Evolutionary conservation across 2,797 vertebrate species (phyloP).

Genomic region (Muraenolepis orangiensis): DNA sequence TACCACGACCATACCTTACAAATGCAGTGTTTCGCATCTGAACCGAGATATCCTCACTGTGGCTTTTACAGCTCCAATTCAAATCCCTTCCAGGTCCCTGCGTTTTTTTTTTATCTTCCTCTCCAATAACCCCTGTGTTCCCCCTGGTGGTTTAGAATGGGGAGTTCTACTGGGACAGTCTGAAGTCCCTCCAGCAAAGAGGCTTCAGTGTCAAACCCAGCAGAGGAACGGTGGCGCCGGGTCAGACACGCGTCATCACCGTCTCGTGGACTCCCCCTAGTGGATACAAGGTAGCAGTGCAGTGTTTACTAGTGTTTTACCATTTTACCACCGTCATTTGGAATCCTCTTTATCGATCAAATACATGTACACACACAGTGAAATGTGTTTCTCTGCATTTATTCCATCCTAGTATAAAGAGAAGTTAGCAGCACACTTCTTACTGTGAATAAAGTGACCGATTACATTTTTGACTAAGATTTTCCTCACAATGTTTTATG

Average conservation of each 20-base stretch:
- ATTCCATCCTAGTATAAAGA: no score
- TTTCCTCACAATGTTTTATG: no score
- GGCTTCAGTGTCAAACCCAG: constrained; percentile 79
- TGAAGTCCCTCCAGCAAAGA: constrained; percentile 66
- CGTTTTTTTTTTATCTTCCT: no score
- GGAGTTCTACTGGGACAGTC: constrained; percentile 78
- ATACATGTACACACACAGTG: no score
- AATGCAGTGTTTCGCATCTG: not conserved
- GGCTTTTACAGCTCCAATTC: no score
- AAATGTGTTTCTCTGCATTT: no score
- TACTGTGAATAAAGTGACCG: not conserved
- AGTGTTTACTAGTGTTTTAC: not conserved
- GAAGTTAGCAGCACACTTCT: no score
- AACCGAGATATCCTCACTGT: no score
- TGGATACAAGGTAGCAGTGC: constrained; percentile 68
- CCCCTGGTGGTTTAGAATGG: constrained; percentile 53
- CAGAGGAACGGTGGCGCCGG: constrained; percentile 72
- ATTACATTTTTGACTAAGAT: not conserved
- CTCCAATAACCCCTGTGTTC: not conserved
- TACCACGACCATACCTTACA: constrained; percentile 18
- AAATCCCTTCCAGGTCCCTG: no score
- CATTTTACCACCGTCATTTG: no score
- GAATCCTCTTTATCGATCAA: no score
- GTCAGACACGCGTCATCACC: constrained; percentile 68
- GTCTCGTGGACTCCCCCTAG: constrained; percentile 81